These are phyloP conservation scores for Tympanuchus pallidicinctus DNA, from an alignment of 2,113 vertebrate genomes.

Conservation along the genomic window DNA sequence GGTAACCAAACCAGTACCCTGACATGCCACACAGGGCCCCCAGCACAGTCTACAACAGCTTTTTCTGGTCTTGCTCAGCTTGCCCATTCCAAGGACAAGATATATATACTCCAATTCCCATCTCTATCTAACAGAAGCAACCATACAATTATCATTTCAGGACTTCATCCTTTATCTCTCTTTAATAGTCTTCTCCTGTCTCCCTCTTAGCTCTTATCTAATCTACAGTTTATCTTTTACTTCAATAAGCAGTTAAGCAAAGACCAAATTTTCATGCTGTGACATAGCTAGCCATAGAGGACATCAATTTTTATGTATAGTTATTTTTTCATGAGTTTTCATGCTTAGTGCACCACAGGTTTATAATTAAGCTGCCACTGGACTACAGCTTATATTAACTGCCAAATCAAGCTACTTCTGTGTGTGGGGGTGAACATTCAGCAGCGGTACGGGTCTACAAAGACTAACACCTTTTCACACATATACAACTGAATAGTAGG, in stretches of 20 bases:
- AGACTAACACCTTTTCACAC: neutral
- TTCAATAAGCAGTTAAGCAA: neutral
- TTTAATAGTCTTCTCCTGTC: neutral
- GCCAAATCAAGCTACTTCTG: rapidly evolving
- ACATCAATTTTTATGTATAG: neutral
- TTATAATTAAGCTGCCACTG: neutral
- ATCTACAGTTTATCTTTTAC: neutral
- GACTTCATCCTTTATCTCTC: neutral
- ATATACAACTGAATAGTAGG: neutral
- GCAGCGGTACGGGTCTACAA: neutral
- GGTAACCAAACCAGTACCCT: neutral
- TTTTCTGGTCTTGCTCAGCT: neutral
- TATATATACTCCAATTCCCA: neutral
- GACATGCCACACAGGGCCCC: neutral
- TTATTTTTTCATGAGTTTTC: neutral
- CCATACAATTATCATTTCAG: neutral
- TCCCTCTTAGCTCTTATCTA: neutral
- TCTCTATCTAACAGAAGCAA: neutral
- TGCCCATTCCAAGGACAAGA: neutral
- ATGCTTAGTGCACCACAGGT: neutral
- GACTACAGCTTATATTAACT: neutral
- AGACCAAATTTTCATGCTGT: neutral
- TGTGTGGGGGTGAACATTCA: neutral
- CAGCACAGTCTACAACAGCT: neutral
- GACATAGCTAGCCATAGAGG: neutral